Conservation (phyloP, 2,888 invertebrate species). For the Tinea trinotella region DNA sequence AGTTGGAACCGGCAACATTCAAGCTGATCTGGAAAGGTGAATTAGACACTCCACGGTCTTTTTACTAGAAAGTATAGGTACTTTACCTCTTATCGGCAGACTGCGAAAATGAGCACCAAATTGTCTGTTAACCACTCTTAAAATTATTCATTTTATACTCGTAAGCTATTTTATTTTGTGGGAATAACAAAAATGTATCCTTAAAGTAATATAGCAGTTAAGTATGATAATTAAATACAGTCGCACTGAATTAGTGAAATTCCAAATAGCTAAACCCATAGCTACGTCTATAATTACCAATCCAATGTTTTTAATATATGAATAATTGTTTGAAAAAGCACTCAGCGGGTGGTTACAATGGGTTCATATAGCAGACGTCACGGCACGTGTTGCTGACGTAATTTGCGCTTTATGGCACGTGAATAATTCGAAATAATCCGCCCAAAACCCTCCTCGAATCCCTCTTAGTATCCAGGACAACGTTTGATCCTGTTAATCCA, state of each 20-base stretch:
- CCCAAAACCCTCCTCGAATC: conserved; percentile 22
- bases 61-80: no score
- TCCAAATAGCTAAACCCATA: not conserved
- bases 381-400: conserved; percentile 56
- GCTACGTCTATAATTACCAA: not conserved
- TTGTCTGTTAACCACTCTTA: no score
- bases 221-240: no score
- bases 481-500: conserved; percentile 57
- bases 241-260: not conserved
- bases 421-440: conserved; percentile 62
- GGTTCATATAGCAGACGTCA: conserved; percentile 41
- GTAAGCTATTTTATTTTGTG: no score
- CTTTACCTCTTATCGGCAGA: no score
- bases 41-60: no score
- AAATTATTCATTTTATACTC: no score
- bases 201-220: no score
- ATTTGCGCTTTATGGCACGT: conserved; percentile 68
- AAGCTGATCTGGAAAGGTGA: no score
- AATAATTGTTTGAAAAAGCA: conserved; percentile 10
- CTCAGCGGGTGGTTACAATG: conserved; percentile 15
- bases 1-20: no score
- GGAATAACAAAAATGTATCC: no score
- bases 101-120: no score
- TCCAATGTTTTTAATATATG: not conserved
- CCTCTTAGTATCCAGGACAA: conserved; percentile 37